A percentile compares a stretch with the other conserved stretches of the same genome.
Evolutionary conservation across 2,113 vertebrate species (phyloP).

Genomic region (Prunella himalayana): DNA sequence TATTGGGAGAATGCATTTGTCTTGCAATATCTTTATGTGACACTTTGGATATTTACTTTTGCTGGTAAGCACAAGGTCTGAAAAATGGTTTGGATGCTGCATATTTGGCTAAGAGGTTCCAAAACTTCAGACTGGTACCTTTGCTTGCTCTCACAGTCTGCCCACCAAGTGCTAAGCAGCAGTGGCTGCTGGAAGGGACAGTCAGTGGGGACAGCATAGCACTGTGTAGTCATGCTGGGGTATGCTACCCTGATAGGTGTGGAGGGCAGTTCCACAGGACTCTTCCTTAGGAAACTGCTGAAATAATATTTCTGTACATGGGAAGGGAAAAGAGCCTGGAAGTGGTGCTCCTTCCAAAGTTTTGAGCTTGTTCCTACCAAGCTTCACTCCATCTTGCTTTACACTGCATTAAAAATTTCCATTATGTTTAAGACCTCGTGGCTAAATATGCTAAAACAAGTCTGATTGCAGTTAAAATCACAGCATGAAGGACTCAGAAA

Average conservation of each 20-base stretch:
- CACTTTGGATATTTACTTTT: not conserved
- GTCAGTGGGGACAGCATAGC: not conserved
- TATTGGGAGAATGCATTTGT: not conserved
- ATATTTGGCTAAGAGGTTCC: not conserved
- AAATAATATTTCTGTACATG: not conserved
- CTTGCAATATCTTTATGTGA: not conserved
- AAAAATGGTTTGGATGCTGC: not conserved
- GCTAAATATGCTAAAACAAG: not conserved
- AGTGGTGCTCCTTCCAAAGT: not conserved
- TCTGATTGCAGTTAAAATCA: not conserved
- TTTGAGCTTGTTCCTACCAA: not conserved
- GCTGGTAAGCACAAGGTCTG: not conserved
- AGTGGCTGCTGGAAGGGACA: not conserved
- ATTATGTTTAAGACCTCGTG: not conserved
- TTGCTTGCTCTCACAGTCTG: not conserved
- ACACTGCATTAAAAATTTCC: not conserved
- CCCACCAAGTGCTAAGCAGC: not conserved
- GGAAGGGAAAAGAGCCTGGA: not conserved
- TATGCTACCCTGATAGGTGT: not conserved
- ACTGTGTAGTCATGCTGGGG: not conserved
- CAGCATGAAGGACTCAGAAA: not conserved
- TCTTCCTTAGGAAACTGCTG: not conserved
- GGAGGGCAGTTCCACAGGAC: not conserved
- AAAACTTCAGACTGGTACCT: not conserved
- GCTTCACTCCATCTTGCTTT: not conserved